A percentile compares a stretch with the other conserved stretches of the same genome.
Evolutionary conservation across 2,888 invertebrate genomes (phyloP).

Genomic region (Hofmannophila pseudospretella): DNA sequence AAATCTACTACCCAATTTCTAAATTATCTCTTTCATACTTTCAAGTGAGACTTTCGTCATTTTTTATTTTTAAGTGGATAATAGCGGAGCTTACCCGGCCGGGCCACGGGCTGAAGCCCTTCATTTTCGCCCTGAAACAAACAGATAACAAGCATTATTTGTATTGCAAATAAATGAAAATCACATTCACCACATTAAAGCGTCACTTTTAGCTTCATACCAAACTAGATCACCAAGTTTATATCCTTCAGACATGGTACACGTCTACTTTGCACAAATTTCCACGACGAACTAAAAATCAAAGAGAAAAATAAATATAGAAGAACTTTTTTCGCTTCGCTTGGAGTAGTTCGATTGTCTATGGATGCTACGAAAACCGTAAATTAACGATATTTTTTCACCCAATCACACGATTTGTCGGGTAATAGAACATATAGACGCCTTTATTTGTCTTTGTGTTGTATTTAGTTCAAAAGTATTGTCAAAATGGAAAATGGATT

Average conservation of each 20-base stretch:
- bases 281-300: constrained; percentile 69
- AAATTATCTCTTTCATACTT: background rate
- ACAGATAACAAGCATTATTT: constrained; percentile 25
- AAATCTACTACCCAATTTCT: background rate
- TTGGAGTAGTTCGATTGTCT: constrained; percentile 35
- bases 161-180: constrained; percentile 38
- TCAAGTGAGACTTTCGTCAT: constrained; percentile 1
- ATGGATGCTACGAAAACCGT: constrained; percentile 25
- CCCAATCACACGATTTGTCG: background rate
- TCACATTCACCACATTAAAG: constrained; percentile 32
- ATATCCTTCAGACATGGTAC: constrained; percentile 59
- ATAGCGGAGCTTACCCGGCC: constrained; percentile 86
- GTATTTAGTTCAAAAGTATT: too few species aligned
- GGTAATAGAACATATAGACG: too few species aligned
- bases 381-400: constrained; percentile 1
- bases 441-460: too few species aligned
- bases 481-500: too few species aligned
- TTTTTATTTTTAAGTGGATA: constrained; percentile 17
- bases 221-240: constrained; percentile 77
- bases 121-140: constrained; percentile 96
- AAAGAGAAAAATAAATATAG: constrained; percentile 30
- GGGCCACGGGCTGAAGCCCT: constrained; percentile 97
- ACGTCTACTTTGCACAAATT: constrained; percentile 42
- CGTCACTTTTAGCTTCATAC: constrained; percentile 50
- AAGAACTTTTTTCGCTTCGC: constrained; percentile 24